Base-by-base conservation (phyloP, 2,797 vertebrate genomes). In the Carapus acus region DNA sequence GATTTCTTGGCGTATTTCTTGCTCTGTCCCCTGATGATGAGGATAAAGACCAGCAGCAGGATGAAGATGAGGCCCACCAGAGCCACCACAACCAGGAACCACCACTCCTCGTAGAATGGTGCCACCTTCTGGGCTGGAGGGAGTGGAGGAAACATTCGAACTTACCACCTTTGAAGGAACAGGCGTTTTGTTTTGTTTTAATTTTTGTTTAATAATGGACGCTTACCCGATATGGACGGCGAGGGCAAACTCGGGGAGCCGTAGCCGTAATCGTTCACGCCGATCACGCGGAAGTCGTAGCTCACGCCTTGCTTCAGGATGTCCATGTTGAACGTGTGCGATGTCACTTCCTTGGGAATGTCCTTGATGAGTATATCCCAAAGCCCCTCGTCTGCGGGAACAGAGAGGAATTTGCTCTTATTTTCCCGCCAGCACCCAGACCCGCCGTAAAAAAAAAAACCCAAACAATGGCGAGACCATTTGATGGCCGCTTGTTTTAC, bases 351-450 rank as follows among this genome's bases (percentile, higher is more conserved):
- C 74, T 94, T 96, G 33, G 95, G 94, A 73, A 98, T 96, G 82
- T 98, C 95, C 50, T 96, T 97, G 84, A 98, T 98, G 57, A 98
- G 87, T 73, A 98, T 94, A 65, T 98, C 96, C 96, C 96, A 98
- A 46, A 98, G 83, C 2, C 96, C 96, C 70, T 98, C 96, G 0
- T 98, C 96, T 98, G 83, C n/a, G n/a, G n/a, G n/a, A n/a, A n/a
- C n/a, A n/a, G n/a, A n/a, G n/a, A n/a, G n/a, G n/a, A n/a, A n/a
- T n/a, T n/a, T n/a, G n/a, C n/a, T n/a, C n/a, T n/a, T n/a, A n/a
- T n/a, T n/a, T n/a, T n/a, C n/a, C n/a, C n/a, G n/a, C n/a, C n/a
- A n/a, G n/a, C n/a, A n/a, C n/a, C n/a, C n/a, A n/a, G n/a, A n/a
- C n/a, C n/a, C n/a, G n/a, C n/a, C n/a, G n/a, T n/a, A n/a, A n/a